Conservation (phyloP, 2,888 invertebrate genomes). For the Microdon myrmicae region DNA sequence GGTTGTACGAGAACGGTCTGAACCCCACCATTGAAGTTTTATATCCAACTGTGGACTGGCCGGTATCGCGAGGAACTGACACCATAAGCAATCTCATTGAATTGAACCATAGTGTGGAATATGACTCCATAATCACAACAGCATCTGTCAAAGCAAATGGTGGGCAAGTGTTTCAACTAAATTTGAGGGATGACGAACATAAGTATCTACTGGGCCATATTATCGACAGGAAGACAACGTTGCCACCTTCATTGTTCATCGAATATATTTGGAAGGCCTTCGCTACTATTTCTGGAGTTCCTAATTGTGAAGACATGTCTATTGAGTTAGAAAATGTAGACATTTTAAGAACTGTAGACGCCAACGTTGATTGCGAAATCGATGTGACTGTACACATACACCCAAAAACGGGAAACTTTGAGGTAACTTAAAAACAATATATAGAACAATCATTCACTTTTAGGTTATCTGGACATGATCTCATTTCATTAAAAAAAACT, state of each 20-base stretch:
- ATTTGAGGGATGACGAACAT: slow-evolving; percentile 72
- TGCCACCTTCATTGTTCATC: slow-evolving; percentile 86
- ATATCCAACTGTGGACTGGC: slow-evolving; percentile 79
- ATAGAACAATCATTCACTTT: too few species aligned
- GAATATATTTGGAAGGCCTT: slow-evolving; percentile 76
- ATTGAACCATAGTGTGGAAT: slow-evolving; percentile 84
- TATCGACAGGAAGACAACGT: slow-evolving; percentile 78
- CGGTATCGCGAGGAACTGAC: slow-evolving; percentile 86
- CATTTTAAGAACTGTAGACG: slow-evolving; percentile 83
- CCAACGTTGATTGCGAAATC: slow-evolving; percentile 73
- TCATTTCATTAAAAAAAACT: too few species aligned
- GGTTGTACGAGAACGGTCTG: slow-evolving; percentile 79
- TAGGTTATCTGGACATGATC: too few species aligned
- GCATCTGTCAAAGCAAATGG: slow-evolving; percentile 74
- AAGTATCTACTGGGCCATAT: slow-evolving; percentile 80
- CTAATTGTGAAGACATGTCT: slow-evolving; percentile 73
- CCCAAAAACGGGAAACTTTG: slow-evolving; percentile 72
- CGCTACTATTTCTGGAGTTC: slow-evolving; percentile 72
- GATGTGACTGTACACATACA: slow-evolving; percentile 71
- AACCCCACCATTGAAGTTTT: slow-evolving; percentile 78
- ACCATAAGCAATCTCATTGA: slow-evolving; percentile 82
- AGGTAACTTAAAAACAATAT: too few species aligned
- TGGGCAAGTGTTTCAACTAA: slow-evolving; percentile 71
- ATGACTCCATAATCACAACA: too few species aligned
- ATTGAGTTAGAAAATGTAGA: slow-evolving; percentile 84